Evolutionary conservation across 1,140 invertebrate genomes (phyloP).

Genomic region (Propsilocerus akamusi): DNA sequence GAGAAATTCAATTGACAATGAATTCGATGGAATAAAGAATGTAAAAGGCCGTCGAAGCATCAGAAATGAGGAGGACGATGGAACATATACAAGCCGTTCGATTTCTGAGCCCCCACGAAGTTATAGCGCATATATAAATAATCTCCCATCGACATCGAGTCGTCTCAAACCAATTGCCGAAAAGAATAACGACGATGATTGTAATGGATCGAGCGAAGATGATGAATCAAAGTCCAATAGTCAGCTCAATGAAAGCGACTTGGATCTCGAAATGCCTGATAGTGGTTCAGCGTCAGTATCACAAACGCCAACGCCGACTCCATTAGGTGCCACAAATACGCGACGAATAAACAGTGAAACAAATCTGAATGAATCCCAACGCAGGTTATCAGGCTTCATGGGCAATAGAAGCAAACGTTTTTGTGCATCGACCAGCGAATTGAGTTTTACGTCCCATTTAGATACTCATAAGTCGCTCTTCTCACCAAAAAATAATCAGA

Average conservation of each 20-base stretch:
- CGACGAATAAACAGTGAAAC: constrained; percentile 2
- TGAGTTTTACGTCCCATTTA: constrained; percentile 18
- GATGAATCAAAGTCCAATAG: neutral
- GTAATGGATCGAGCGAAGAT: neutral
- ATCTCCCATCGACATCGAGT: neutral
- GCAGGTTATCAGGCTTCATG: constrained; percentile 10
- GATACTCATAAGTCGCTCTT: constrained; percentile 21
- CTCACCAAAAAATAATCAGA: constrained; percentile 6
- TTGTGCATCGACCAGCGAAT: constrained; percentile 11
- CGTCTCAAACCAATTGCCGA: neutral
- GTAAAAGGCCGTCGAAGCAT: neutral
- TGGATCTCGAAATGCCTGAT: neutral
- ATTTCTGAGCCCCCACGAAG: neutral
- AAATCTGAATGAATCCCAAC: neutral
- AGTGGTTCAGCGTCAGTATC: too few species aligned
- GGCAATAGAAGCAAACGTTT: constrained; percentile 7
- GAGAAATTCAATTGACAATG: neutral
- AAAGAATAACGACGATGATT: neutral
- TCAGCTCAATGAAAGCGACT: neutral
- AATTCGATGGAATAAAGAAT: neutral
- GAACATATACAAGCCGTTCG: neutral
- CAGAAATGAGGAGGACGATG: neutral
- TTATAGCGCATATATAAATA: neutral
- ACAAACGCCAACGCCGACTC: neutral
- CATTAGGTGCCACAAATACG: neutral